phyloP scores from a whole-genome alignment of 2,888 invertebrate species.

The Prosapia bicincta region DNA sequence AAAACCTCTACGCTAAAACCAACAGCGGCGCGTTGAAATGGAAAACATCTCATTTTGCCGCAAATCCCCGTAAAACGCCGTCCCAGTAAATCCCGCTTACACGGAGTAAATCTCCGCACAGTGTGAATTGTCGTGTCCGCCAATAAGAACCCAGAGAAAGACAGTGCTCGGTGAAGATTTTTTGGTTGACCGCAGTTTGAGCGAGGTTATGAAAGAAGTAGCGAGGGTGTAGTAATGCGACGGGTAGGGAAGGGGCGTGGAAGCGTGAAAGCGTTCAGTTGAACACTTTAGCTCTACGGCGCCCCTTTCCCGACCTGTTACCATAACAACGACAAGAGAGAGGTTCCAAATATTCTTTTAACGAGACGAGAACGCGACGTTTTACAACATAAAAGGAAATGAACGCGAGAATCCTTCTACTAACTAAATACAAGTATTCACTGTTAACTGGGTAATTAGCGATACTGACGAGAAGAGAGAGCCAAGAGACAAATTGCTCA shows the following conservation, averaged over 20 bases:
- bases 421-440: not conserved
- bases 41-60: not conserved
- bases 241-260: conserved; percentile 27
- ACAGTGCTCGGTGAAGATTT: not conserved
- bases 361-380: not conserved
- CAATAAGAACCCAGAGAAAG: not conserved
- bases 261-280: conserved; percentile 26
- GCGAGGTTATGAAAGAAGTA: not conserved
- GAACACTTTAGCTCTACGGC: not conserved
- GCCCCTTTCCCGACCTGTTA: not conserved
- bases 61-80: not conserved
- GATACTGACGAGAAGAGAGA: not conserved
- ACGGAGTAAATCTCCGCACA: not conserved
- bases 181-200: not conserved
- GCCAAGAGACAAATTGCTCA: not conserved
- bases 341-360: not conserved
- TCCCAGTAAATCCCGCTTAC: not conserved
- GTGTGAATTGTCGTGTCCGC: not conserved
- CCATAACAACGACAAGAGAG: not conserved
- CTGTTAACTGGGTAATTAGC: not conserved
- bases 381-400: not conserved
- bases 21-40: no score
- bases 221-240: conserved; percentile 24
- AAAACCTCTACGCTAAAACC: no score
- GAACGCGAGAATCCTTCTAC: not conserved